Conservation (phyloP, 2,888 invertebrate genomes). For the Leucophenga maculata region DNA sequence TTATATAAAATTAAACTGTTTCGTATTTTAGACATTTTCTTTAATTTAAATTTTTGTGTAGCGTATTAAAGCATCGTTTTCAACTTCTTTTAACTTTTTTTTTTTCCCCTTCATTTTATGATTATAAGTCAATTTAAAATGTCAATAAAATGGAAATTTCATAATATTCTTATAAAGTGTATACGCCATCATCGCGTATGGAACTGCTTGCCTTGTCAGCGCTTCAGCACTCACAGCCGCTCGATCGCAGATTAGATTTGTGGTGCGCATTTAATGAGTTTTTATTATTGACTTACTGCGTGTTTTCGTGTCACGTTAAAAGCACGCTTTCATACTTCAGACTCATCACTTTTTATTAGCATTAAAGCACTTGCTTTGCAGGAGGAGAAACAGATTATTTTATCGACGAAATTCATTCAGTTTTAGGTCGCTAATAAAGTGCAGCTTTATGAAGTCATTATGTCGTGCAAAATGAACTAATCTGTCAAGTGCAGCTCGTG, state of each 20-base stretch:
- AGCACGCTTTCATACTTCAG: too few species aligned
- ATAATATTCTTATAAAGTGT: slow-evolving; percentile 50
- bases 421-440: neutral
- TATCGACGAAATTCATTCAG: neutral
- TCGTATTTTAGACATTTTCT: too few species aligned
- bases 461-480: neutral
- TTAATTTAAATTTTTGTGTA: too few species aligned
- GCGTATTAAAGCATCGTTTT: neutral
- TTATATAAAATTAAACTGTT: too few species aligned
- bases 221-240: neutral
- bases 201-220: neutral
- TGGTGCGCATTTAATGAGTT: slow-evolving; percentile 23
- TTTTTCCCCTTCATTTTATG: neutral
- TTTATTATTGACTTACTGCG: neutral
- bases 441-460: neutral
- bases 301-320: too few species aligned
- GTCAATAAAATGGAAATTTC: slow-evolving; percentile 64
- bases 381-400: too few species aligned
- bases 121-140: slow-evolving; percentile 59
- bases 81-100: neutral
- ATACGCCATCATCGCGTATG: slow-evolving; percentile 20
- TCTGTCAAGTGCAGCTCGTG: neutral
- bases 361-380: too few species aligned
- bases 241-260: slow-evolving; percentile 9
- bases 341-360: too few species aligned